Base-by-base conservation (phyloP, 2,888 invertebrate species). In the Apamea crenata region DNA sequence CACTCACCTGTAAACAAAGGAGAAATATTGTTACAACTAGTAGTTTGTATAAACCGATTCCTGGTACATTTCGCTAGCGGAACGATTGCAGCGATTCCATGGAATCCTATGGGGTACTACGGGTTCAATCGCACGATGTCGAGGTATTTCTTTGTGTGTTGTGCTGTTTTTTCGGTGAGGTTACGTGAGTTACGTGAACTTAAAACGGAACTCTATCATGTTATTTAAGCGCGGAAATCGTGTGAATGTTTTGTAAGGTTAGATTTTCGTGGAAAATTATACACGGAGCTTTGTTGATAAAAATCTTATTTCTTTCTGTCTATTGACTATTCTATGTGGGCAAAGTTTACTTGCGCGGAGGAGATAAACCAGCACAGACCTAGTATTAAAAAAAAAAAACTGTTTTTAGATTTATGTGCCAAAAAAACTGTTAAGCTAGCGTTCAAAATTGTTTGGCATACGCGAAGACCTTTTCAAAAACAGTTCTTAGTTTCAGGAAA, bases 1-100 rank as follows among this genome's bases (percentile, higher is more conserved):
- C 96, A 97, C 97, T 97, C 97, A 97, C 97, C 97, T 97, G 95
- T 7, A 93, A 96, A 91, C 87, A 94, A 93, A 91, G 90, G 89
- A 91, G 83, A 89, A 85, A 90, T 82, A 84, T 88, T 89, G 88
- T 87, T 89, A 87, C 78, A 80, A 74, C 74, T 70, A 80, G 83
- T 80, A 81, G 83, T 83, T 84, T 81, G 65, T 65, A 69, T 69
- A 75, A 74, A 84, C 25, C 78, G 75, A 81, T 84, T 73, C 73
- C 81, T 77, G 70, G 78, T 79, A 81, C 74, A 81, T 82, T 83
- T 82, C 36, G 63, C 70, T 73, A 36, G 80, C 56, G 53, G 70
- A 81, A 88, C 85, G 80, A 88, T 85, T 76, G 80, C 77, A 71
- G 32, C 74, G 68, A 82, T 86, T 74, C 74, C 67, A 78, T 76